Percentiles rank a stretch among this genome's conserved stretches.
These are phyloP conservation scores for Allophyes oxyacanthae DNA, from an alignment of 2,888 invertebrate species.

Conservation along the genomic window DNA sequence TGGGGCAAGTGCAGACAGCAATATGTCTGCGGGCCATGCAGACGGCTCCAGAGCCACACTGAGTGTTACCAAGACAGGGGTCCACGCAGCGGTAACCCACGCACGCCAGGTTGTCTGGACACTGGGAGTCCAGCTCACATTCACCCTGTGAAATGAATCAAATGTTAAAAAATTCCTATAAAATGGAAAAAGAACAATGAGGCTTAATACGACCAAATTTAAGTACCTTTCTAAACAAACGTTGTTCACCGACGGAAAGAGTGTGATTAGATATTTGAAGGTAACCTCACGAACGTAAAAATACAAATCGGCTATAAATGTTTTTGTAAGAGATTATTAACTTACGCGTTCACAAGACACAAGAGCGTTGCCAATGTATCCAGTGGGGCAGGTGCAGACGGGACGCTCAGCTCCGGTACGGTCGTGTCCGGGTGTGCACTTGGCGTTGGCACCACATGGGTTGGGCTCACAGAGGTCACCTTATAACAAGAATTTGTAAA, in stretches of 20 bases:
- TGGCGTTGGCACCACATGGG: slow-evolving; percentile 94
- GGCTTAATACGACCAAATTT: too few species aligned
- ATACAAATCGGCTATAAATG: too few species aligned
- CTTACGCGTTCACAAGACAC: slow-evolving; percentile 90
- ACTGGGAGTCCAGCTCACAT: slow-evolving; percentile 93
- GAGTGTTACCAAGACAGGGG: slow-evolving; percentile 92
- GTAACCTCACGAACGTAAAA: too few species aligned
- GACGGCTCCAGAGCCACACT: slow-evolving; percentile 93
- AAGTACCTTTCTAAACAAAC: too few species aligned
- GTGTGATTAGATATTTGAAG: too few species aligned
- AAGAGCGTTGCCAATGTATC: slow-evolving; percentile 94
- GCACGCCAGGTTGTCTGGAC: slow-evolving; percentile 93
- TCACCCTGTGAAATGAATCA: slow-evolving; percentile 90
- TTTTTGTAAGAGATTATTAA: neutral
- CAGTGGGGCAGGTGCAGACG: slow-evolving; percentile 94
- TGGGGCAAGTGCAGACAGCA: slow-evolving; percentile 94
- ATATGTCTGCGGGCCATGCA: slow-evolving; percentile 94
- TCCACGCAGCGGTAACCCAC: slow-evolving; percentile 93
- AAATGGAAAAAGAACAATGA: neutral
- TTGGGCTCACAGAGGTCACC: slow-evolving; percentile 96
- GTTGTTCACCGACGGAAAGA: too few species aligned
- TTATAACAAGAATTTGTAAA: slow-evolving; percentile 60
- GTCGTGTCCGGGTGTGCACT: slow-evolving; percentile 95
- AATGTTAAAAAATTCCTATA: neutral
- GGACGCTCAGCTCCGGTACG: slow-evolving; percentile 94